Evolutionary conservation across 1,140 invertebrate genomes (phyloP).

Genomic region (Drosophila triauraria): DNA sequence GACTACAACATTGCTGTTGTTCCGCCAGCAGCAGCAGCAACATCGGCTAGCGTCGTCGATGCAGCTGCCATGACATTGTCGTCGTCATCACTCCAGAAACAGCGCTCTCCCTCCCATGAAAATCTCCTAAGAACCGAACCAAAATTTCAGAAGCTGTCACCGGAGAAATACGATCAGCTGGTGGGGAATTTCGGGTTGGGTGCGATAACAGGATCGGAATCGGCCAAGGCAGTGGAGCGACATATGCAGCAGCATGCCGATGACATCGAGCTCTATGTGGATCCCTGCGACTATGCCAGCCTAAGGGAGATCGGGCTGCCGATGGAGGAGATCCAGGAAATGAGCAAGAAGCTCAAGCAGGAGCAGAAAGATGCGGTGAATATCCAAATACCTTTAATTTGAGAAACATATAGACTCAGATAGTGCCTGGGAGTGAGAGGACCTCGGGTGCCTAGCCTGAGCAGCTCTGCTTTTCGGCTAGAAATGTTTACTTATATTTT

Average conservation of each 20-base stretch:
- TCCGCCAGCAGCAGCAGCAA: slow-evolving; percentile 27
- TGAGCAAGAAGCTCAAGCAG: slow-evolving; percentile 87
- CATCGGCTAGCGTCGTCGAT: slow-evolving; percentile 42
- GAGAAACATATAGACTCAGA: too few species aligned
- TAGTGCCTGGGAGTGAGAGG: too few species aligned
- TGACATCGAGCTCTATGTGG: slow-evolving; percentile 82
- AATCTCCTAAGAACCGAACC: slow-evolving; percentile 80
- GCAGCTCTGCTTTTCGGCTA: too few species aligned
- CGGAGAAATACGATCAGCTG: slow-evolving; percentile 81
- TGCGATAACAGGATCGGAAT: slow-evolving; percentile 2
- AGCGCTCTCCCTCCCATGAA: slow-evolving; percentile 75
- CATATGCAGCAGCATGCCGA: slow-evolving; percentile 80
- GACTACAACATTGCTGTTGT: slow-evolving; percentile 51
- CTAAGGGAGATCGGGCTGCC: slow-evolving; percentile 87
- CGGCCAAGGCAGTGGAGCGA: slow-evolving; percentile 60
- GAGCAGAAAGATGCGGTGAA: slow-evolving; percentile 87
- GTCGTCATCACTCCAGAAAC: slow-evolving; percentile 27
- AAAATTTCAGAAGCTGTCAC: slow-evolving; percentile 84
- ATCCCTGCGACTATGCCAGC: slow-evolving; percentile 81
- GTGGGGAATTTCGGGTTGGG: slow-evolving; percentile 71
- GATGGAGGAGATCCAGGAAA: slow-evolving; percentile 86
- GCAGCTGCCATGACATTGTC: slow-evolving; percentile 29
- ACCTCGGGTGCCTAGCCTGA: too few species aligned
- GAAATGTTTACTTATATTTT: neutral
- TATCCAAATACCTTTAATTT: too few species aligned